phyloP scores from a whole-genome alignment of 2,113 vertebrate species.

The Cebus imitator region DNA sequence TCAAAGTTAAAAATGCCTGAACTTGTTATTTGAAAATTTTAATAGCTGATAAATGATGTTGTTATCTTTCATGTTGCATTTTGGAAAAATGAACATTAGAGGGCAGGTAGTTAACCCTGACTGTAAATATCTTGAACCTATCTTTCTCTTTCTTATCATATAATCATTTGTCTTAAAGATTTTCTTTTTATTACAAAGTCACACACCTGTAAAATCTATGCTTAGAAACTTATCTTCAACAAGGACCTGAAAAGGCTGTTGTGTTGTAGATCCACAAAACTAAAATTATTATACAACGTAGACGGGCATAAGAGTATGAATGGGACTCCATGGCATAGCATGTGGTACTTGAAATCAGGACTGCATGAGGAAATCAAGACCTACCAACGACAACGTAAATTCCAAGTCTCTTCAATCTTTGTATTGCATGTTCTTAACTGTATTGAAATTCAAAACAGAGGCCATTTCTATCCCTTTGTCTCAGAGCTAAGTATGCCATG shows the following conservation, averaged over 20 bases:
- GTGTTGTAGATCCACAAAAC: neutral
- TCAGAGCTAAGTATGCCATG: neutral
- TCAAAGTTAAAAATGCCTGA: neutral
- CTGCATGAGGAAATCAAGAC: neutral
- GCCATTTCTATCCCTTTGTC: neutral
- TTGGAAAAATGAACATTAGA: neutral
- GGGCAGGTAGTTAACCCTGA: neutral
- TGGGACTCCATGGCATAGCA: neutral
- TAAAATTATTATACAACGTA: neutral
- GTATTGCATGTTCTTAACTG: neutral
- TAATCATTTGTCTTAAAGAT: neutral
- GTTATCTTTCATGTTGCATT: neutral
- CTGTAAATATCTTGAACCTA: neutral
- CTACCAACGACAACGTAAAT: accelerated
- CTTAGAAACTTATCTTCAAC: neutral
- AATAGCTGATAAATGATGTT: neutral
- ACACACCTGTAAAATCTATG: neutral
- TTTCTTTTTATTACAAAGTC: neutral
- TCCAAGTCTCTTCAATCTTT: neutral
- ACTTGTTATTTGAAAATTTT: neutral
- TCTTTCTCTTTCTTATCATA: neutral
- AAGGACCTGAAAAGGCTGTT: neutral
- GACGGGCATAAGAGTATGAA: no score
- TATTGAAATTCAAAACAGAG: neutral
- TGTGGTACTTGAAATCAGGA: neutral